Evolutionary conservation across 2,113 vertebrate species (phyloP).

Genomic region (Lepus timidus): DNA sequence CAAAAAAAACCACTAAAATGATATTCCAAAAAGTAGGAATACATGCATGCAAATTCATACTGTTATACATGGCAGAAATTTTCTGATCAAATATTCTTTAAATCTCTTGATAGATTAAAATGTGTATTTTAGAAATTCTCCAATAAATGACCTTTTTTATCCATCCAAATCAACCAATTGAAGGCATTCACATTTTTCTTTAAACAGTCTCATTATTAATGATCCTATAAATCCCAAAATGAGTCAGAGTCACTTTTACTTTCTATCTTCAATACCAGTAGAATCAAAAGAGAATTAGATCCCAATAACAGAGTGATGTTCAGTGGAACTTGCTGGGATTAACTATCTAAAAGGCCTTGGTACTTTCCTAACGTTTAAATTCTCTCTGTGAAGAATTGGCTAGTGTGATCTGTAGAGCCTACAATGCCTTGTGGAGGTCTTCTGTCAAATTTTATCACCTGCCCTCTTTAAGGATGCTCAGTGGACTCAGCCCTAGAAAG

Average conservation of each 20-base stretch:
- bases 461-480: background rate
- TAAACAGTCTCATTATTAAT: background rate
- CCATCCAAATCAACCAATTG: background rate
- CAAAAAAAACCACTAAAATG: background rate
- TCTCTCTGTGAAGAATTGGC: background rate
- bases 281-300: background rate
- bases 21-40: background rate
- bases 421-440: background rate
- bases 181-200: background rate
- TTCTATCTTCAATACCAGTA: background rate
- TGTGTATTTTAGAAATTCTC: background rate
- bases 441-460: background rate
- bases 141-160: background rate
- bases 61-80: background rate
- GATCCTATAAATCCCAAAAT: background rate
- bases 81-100: background rate
- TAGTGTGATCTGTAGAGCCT: background rate
- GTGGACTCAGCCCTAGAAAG: rapidly evolving
- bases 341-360: background rate
- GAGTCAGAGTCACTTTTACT: background rate
- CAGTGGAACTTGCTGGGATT: background rate
- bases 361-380: background rate
- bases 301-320: background rate
- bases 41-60: background rate
- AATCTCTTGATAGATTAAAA: background rate